phyloP scores from a whole-genome alignment of 2,797 vertebrate genomes.

The Aphelocoma californica region DNA sequence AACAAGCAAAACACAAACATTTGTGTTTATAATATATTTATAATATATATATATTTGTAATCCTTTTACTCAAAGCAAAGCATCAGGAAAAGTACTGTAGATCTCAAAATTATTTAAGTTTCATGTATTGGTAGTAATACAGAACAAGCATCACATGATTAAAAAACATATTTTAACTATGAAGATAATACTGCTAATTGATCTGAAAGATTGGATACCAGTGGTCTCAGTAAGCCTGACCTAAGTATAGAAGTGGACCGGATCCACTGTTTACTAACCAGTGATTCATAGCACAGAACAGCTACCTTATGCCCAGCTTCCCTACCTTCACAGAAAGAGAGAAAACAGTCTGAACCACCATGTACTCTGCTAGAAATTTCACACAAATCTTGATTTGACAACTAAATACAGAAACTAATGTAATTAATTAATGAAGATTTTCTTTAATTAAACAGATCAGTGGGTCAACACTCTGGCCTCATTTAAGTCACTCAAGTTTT shows the following conservation, averaged over 20 bases:
- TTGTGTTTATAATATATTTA: not conserved
- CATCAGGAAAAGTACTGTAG: not conserved
- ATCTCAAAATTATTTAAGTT: slow-evolving; percentile 11
- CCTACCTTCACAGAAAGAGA: not conserved
- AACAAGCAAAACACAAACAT: slow-evolving; percentile 20
- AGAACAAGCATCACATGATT: not conserved
- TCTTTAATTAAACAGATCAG: not conserved
- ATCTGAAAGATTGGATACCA: not conserved
- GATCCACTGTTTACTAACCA: slow-evolving; percentile 45
- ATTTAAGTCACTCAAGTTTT: not conserved
- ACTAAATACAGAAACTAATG: not conserved
- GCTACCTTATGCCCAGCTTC: slow-evolving; percentile 44
- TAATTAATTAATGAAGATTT: not conserved
- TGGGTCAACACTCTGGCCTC: not conserved
- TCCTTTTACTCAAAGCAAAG: not conserved
- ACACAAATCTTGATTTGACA: slow-evolving; percentile 6
- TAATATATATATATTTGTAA: not conserved
- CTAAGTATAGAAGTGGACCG: not conserved
- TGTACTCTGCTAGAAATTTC: not conserved
- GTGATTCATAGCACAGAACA: slow-evolving; percentile 38
- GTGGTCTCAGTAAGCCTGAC: not conserved
- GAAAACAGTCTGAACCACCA: slow-evolving; percentile 10
- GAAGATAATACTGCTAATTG: slow-evolving; percentile 1
- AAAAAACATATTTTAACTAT: not conserved
- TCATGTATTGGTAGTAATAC: not conserved